phyloP scores from a whole-genome alignment of 2,888 invertebrate genomes.

The Chloroclysta siterata region DNA sequence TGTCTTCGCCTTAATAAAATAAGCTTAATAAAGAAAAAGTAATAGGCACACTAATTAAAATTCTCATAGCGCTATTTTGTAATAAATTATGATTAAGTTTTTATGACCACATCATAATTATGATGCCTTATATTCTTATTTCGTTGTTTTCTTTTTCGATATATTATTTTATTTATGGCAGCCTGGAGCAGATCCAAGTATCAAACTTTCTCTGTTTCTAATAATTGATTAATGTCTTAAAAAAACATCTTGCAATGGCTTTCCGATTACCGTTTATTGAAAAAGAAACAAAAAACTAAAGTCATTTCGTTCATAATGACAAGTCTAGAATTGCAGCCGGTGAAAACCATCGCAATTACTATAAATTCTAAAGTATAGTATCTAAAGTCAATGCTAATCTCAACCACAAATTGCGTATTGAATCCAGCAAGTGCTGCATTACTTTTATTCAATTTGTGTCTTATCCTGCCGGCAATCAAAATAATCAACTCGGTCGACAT shows the following conservation, averaged over 20 bases:
- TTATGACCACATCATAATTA: slow-evolving; percentile 6
- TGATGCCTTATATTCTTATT: background rate
- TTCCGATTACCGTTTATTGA: background rate
- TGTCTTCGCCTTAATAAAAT: too few relatives aligned
- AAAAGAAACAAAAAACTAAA: background rate
- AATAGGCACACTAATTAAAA: slow-evolving; percentile 9
- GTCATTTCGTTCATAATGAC: slow-evolving; percentile 18
- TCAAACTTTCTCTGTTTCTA: background rate
- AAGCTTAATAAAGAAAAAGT: background rate
- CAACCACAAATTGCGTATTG: slow-evolving; percentile 42
- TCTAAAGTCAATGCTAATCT: slow-evolving; percentile 31
- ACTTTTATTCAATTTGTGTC: slow-evolving; percentile 39
- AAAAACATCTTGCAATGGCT: too few relatives aligned
- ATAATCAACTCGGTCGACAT: slow-evolving; percentile 37
- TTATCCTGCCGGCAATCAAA: slow-evolving; percentile 38
- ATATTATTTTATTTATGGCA: slow-evolving; percentile 1
- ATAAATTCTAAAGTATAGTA: background rate
- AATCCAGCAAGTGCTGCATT: slow-evolving; percentile 36
- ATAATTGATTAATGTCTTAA: too few relatives aligned
- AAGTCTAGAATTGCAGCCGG: slow-evolving; percentile 22
- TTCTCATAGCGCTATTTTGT: slow-evolving; percentile 8
- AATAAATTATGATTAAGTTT: slow-evolving; percentile 5
- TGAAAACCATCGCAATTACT: slow-evolving; percentile 25
- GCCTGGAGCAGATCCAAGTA: background rate
- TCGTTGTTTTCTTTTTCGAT: background rate